Evolutionary conservation across 2,113 vertebrate genomes (phyloP), one percentile per base, ranked within the genome.

Genomic region (Tursiops truncatus): DNA sequence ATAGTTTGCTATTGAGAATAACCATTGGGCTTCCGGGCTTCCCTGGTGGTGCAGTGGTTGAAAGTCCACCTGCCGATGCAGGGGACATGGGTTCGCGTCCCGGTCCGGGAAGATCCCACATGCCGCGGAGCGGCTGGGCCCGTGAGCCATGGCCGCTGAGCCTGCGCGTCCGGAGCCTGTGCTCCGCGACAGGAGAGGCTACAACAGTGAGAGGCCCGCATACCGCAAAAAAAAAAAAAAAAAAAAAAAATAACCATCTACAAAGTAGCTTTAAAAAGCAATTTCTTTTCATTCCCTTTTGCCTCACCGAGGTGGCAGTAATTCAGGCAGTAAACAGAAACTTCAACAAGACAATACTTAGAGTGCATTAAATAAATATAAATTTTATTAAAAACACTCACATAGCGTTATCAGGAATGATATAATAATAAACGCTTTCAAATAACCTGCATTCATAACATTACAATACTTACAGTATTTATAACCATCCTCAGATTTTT

Each of bases 341-440:
- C 84, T 97, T 96, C 76, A 97, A 84, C 87, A 97, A 96, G 93
- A 96, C 77, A 95, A 76, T 77, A 96, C 96, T 97, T 97, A 98
- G 98, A 98, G 98, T 99, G 99, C 99, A 99, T 99, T 99, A 99
- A 99, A 99, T 99, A 99, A 99, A 99, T 99, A 99, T 99, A 99
- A 99, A 99, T 99, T 99, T 99, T 99, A 99, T 99, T 99, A 99
- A 99, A 99, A 99, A 99, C 99, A 99, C 99, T 99, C 99, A 99
- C 99, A 99, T 99, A 99, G 99, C 99, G 97, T 99, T 99, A 99
- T 99, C 99, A 99, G 99, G 99, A 99, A 99, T 99, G 99, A 99
- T 99, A 99, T 99, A 99, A 99, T 99, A 99, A 99, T 99, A 99
- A 99, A 99, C 99, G 99, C 99, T 99, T 99, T 99, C 99, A 99